Evolutionary conservation across 2,888 invertebrate genomes (phyloP).

Genomic region (Celastrina argiolus): DNA sequence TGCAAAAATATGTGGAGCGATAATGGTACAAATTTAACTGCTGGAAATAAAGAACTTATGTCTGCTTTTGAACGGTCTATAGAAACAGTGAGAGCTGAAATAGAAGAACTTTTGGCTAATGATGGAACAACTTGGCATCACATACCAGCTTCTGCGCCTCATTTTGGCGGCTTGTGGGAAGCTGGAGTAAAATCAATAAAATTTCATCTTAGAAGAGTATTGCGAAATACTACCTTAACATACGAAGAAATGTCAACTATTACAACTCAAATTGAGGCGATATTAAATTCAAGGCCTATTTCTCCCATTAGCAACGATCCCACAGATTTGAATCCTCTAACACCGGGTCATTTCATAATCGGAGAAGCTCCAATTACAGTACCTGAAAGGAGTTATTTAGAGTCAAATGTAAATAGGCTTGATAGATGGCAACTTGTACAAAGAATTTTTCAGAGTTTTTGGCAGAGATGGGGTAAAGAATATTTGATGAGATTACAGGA

Average conservation of each 20-base stretch:
- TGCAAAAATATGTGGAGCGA: conserved; percentile 22
- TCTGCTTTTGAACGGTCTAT: no score
- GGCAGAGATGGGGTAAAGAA: conserved; percentile 27
- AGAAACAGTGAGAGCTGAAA: no score
- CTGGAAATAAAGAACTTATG: conserved; percentile 18
- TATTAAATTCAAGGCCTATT: conserved; percentile 31
- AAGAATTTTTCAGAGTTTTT: conserved; percentile 24
- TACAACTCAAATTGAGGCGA: conserved; percentile 30
- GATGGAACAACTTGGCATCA: background rate
- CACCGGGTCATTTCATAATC: conserved; percentile 26
- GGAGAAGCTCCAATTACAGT: conserved; percentile 23
- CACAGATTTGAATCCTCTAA: conserved; percentile 23
- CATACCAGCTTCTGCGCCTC: background rate
- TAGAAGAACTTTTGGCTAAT: no score
- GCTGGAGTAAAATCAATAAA: background rate
- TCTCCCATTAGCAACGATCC: conserved; percentile 17
- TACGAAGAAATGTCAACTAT: conserved; percentile 31
- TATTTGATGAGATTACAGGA: conserved; percentile 23
- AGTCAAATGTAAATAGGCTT: conserved; percentile 22
- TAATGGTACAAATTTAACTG: conserved; percentile 16
- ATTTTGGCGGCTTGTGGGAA: background rate
- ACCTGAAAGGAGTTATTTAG: conserved; percentile 19
- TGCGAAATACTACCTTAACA: conserved; percentile 28
- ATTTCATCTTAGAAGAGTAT: background rate
- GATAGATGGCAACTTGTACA: conserved; percentile 29